Percentiles rank a stretch among this genome's conserved stretches.
Conservation (phyloP, 2,797 vertebrate genomes). For the Cynopterus sphinx region DNA sequence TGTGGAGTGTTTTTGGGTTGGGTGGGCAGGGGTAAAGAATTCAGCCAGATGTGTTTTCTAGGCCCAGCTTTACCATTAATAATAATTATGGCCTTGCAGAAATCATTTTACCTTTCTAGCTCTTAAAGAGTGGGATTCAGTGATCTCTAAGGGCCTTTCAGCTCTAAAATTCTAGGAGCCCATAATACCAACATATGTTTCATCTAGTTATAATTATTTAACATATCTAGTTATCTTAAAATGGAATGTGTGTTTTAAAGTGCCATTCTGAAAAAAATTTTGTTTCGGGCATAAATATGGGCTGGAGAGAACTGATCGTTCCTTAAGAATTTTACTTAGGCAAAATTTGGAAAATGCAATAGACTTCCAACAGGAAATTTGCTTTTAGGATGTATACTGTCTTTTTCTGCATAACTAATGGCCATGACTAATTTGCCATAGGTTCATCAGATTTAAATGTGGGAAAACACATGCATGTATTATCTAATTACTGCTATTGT, state of each 20-base stretch:
- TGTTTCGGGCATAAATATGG: constrained; percentile 40
- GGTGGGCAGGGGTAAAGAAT: background rate
- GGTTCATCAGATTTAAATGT: constrained; percentile 35
- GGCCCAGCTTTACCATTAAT: constrained; percentile 23
- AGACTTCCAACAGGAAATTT: constrained; percentile 43
- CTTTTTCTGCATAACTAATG: constrained; percentile 55
- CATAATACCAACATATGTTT: constrained; percentile 18
- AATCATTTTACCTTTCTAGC: constrained; percentile 45
- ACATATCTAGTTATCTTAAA: constrained; percentile 10
- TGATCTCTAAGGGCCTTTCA: background rate
- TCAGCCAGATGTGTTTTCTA: constrained; percentile 43
- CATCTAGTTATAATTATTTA: constrained; percentile 19
- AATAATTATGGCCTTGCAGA: constrained; percentile 31
- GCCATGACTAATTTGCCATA: constrained; percentile 51
- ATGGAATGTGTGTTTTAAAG: constrained; percentile 59
- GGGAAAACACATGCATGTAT: constrained; percentile 45
- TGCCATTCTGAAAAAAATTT: constrained; percentile 40
- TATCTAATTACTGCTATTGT: constrained; percentile 19
- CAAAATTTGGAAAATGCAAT: constrained; percentile 43
- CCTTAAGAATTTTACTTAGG: constrained; percentile 53
- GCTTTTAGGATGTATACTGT: constrained; percentile 41
- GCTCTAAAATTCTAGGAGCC: constrained; percentile 29
- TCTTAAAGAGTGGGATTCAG: constrained; percentile 5
- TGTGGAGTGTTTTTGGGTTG: background rate
- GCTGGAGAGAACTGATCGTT: constrained; percentile 57